Base-by-base conservation (phyloP, 2,888 invertebrate species). In the Dolichopus griseipennis region DNA sequence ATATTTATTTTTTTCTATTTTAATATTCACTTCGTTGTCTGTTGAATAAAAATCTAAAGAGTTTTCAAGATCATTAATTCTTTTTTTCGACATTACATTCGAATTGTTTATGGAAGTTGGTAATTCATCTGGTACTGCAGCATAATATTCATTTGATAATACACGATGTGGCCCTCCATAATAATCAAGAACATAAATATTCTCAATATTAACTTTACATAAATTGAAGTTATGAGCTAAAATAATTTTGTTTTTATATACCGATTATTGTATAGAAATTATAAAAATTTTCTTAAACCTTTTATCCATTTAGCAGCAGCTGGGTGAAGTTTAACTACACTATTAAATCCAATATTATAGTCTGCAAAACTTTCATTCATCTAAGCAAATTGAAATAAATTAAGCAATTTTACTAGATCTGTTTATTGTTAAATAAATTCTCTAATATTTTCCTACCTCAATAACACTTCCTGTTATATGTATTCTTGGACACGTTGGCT, bases 211-310 rank as follows among this genome's bases (percentile, higher is more conserved):
- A 75, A 94, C 73, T 81, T 91, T 91, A 1, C 90, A 90, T 61
- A 93, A 86, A 75, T 88, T 92, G 83, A 92, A 94, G 18, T 85
- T 78, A 79, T 93, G 92, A 76, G 86, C 92, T 91, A 80, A n/a
- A 84, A 83, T 67, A 15, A 69, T 12, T 73, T 64, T 43, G n/a
- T n/a, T n/a, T n/a, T n/a, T n/a, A n/a, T 33, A 22, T 37, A 61
- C 9, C n/a, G 22, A 34, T 21, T 21, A 43, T 5, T 10, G 20
- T 41, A 43, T 21, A 43, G 15, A 34, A 64, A 27, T 18, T 8
- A n/a, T 64, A 33, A 4, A 64, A 12, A 12, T 34, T 22, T 34
- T 15, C 8, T 34, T 34, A 21, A 27, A 79, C 79, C 72, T 65
- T 69, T 70, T 33, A 77, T 69, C 81, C 81, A 81, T 15, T 75